phyloP scores from a whole-genome alignment of 2,888 invertebrate species.

The Anthrax anthrax region DNA sequence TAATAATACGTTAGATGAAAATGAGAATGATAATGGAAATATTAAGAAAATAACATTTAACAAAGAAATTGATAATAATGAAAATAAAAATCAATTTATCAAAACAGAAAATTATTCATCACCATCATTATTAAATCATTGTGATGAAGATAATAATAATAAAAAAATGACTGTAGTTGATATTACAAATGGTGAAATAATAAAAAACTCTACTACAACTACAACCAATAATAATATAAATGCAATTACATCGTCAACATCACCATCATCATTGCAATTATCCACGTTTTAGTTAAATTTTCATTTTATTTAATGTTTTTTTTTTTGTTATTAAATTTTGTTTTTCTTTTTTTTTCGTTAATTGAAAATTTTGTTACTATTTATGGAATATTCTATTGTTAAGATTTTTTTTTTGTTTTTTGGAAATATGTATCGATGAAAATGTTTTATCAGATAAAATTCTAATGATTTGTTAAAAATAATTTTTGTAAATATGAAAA shows the following conservation, averaged over 20 bases:
- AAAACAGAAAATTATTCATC: neutral
- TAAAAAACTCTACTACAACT: neutral
- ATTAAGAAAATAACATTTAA: neutral
- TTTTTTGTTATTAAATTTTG: neutral
- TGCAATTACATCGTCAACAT: neutral
- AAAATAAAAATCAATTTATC: neutral
- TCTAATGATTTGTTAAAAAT: too few relatives aligned
- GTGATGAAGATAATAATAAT: neutral
- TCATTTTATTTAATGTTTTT: constrained; percentile 4
- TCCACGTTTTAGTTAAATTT: constrained; percentile 3
- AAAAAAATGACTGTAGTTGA: constrained; percentile 3
- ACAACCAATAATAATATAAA: neutral
- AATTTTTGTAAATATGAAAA: too few relatives aligned
- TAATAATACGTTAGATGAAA: constrained; percentile 1
- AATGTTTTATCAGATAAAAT: too few relatives aligned
- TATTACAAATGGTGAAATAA: constrained; percentile 8
- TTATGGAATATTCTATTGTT: too few relatives aligned
- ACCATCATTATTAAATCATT: neutral
- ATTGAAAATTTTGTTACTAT: too few relatives aligned
- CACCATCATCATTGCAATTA: neutral
- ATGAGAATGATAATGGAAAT: neutral
- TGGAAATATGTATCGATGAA: too few relatives aligned
- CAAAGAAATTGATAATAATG: neutral
- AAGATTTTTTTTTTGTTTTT: too few relatives aligned
- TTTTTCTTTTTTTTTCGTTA: neutral